These are phyloP conservation scores for Subanguina moxae DNA, from an alignment of 1,140 invertebrate species.

Conservation along the genomic window DNA sequence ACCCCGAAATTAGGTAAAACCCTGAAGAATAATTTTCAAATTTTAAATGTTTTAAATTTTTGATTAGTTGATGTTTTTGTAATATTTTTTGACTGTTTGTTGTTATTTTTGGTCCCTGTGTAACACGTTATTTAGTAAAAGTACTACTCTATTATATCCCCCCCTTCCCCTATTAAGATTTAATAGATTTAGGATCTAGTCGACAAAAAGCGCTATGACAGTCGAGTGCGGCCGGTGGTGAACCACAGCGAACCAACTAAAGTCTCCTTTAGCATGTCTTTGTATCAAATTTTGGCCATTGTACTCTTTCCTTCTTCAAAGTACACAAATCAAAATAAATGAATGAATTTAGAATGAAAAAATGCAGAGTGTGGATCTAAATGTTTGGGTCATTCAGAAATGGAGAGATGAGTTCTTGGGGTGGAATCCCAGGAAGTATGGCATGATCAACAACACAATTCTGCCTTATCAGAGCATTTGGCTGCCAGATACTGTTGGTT, in stretches of 20 bases:
- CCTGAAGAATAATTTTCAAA: too few species aligned
- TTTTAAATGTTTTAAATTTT: too few species aligned
- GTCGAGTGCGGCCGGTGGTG: conserved; percentile 52
- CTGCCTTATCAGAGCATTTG: conserved; percentile 55
- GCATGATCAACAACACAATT: conserved; percentile 52
- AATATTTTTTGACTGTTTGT: too few species aligned
- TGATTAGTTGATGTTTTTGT: too few species aligned
- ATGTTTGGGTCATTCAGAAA: conserved; percentile 59
- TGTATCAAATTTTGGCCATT: conserved; percentile 58
- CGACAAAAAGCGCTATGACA: conserved; percentile 52
- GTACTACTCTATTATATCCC: too few species aligned
- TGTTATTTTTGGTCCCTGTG: too few species aligned
- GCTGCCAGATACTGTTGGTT: conserved; percentile 23
- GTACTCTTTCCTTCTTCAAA: conserved; percentile 17
- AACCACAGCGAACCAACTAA: conserved; percentile 53
- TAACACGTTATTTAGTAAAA: too few species aligned
- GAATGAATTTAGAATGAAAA: conserved; percentile 55
- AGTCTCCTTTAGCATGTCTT: conserved; percentile 56
- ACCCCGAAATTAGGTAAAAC: too few species aligned
- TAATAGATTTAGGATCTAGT: conserved; percentile 42
- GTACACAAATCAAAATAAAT: conserved; percentile 12
- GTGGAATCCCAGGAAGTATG: conserved; percentile 37
- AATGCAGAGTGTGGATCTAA: conserved; percentile 55
- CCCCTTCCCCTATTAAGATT: too few species aligned
- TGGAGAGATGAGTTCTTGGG: conserved; percentile 59